Percentiles rank a stretch among this genome's conserved stretches.
Conservation (phyloP, 2,797 vertebrate species). For the Phalanger gymnotis region DNA sequence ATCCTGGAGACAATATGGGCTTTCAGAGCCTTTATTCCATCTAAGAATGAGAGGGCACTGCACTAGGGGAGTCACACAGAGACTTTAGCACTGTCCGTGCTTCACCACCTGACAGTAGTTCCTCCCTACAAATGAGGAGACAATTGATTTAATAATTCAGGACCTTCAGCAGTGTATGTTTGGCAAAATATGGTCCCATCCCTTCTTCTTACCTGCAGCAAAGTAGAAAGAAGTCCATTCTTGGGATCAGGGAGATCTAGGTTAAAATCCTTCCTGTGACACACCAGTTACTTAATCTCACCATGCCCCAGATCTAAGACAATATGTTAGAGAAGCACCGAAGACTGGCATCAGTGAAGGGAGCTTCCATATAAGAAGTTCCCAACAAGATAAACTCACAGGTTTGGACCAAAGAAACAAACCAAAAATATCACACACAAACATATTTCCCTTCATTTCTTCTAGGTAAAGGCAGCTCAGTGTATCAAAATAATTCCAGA, state of each 20-base stretch:
- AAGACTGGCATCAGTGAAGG: too few species aligned
- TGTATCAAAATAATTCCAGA: too few species aligned
- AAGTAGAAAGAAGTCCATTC: not conserved
- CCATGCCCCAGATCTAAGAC: not conserved
- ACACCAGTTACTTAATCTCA: not conserved
- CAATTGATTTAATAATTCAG: not conserved
- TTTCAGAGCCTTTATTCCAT: conserved; percentile 52
- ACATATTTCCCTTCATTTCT: too few species aligned
- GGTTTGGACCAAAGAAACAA: too few species aligned
- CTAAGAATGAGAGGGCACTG: conserved; percentile 13
- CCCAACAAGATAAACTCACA: too few species aligned
- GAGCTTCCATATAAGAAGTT: too few species aligned
- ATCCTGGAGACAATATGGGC: conserved; percentile 7
- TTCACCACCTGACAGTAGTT: not conserved
- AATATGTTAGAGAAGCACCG: too few species aligned
- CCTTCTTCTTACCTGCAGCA: not conserved
- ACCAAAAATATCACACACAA: too few species aligned
- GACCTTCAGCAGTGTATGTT: not conserved
- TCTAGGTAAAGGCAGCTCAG: too few species aligned
- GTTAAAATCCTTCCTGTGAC: not conserved
- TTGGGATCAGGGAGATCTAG: not conserved
- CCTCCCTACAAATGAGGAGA: not conserved
- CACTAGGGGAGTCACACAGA: not conserved
- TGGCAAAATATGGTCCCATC: not conserved
- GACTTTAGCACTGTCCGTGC: not conserved